phyloP scores from a whole-genome alignment of 2,888 invertebrate genomes.

The Eupeodes latifasciatus region DNA sequence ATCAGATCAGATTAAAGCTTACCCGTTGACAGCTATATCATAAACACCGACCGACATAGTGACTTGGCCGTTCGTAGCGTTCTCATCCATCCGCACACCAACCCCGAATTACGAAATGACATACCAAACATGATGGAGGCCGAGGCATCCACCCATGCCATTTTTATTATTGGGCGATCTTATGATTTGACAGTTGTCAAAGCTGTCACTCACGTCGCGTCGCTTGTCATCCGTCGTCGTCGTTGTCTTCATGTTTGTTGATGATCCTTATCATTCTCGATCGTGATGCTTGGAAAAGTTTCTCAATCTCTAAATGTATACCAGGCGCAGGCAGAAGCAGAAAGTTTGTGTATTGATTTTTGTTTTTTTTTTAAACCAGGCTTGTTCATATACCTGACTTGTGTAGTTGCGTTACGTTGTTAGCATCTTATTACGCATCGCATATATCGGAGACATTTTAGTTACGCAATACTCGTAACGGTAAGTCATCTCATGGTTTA shows the following conservation, averaged over 20 bases:
- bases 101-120: slow-evolving; percentile 75
- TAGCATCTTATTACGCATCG: slow-evolving; percentile 30
- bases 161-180: slow-evolving; percentile 67
- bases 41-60: slow-evolving; percentile 68
- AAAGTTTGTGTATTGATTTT: slow-evolving; percentile 53
- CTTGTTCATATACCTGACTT: slow-evolving; percentile 58
- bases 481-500: slow-evolving; percentile 66
- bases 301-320: slow-evolving; percentile 36
- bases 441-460: slow-evolving; percentile 42
- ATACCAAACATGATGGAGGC: slow-evolving; percentile 32
- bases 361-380: slow-evolving; percentile 22
- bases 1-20: slow-evolving; percentile 73
- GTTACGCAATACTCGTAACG: slow-evolving; percentile 59
- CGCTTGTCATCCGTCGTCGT: neutral
- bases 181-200: slow-evolving; percentile 52
- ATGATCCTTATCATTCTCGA: slow-evolving; percentile 59
- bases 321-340: neutral
- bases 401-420: slow-evolving; percentile 3
- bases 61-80: slow-evolving; percentile 47
- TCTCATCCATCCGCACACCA: slow-evolving; percentile 64
- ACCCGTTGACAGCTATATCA: slow-evolving; percentile 72
- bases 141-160: slow-evolving; percentile 60
- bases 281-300: slow-evolving; percentile 45
- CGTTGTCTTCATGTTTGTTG: slow-evolving; percentile 54
- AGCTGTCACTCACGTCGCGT: slow-evolving; percentile 65